Conservation (phyloP, 2,888 invertebrate species). For the Carpatolechia fugitivella region DNA sequence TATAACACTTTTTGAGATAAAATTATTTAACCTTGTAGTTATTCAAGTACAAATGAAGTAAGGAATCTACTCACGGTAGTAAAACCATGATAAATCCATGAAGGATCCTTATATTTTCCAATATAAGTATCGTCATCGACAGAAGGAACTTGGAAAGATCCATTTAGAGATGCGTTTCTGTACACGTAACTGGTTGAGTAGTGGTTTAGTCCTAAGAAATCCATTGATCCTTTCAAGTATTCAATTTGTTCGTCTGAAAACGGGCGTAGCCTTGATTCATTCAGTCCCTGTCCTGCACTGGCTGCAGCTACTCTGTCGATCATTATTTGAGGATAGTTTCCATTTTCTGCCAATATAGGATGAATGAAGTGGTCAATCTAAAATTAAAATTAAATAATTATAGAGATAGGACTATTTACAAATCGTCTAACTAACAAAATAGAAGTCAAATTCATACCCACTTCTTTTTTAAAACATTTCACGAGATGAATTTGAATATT, state of each 20-base stretch:
- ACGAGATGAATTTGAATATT: no score
- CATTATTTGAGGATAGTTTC: conserved; percentile 81
- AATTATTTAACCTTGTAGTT: no score
- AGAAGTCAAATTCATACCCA: no score
- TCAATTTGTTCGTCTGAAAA: conserved; percentile 59
- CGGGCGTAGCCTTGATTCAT: conserved; percentile 58
- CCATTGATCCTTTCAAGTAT: conserved; percentile 43
- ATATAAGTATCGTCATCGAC: conserved; percentile 31
- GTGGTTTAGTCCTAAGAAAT: conserved; percentile 78
- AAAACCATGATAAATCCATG: conserved; percentile 29
- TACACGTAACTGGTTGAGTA: conserved; percentile 69
- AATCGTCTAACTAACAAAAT: no score
- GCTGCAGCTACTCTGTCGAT: conserved; percentile 71
- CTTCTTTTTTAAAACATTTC: no score
- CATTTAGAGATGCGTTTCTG: conserved; percentile 30
- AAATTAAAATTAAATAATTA: conserved; percentile 26
- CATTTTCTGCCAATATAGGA: conserved; percentile 78
- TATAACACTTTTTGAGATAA: no score
- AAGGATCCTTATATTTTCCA: conserved; percentile 24
- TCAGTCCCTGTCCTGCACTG: conserved; percentile 68
- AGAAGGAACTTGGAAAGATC: conserved; percentile 27
- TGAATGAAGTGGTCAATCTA: conserved; percentile 78
- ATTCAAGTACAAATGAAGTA: no score
- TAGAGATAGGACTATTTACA: no score
- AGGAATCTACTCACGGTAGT: conserved; percentile 29